A percentile compares a stretch with the other conserved stretches of the same genome.
phyloP scores from a whole-genome alignment of 2,113 vertebrate species.

The Phylloscopus whistleri region DNA sequence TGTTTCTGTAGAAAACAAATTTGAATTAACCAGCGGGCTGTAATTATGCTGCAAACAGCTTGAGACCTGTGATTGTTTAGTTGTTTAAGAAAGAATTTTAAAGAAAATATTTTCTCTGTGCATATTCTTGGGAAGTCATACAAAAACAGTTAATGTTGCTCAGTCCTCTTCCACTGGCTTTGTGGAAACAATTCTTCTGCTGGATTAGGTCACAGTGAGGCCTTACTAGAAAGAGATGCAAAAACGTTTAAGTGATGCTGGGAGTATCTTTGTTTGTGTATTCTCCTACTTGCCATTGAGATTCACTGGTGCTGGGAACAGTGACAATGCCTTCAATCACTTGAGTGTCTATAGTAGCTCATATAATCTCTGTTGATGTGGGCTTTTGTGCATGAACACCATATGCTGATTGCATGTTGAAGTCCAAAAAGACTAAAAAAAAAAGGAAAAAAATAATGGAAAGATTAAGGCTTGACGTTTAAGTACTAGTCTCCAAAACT shows the following conservation, averaged over 20 bases:
- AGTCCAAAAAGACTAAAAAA: not conserved
- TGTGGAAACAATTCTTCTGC: not conserved
- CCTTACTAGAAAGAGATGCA: not conserved
- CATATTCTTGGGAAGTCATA: not conserved
- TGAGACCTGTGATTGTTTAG: constrained; percentile 6
- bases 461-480: not conserved
- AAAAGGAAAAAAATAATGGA: rapidly evolving
- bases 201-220: not conserved
- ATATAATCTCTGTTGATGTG: not conserved
- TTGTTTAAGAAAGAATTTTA: constrained; percentile 3
- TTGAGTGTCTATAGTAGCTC: not conserved
- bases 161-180: not conserved
- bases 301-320: not conserved
- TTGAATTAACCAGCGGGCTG: constrained; percentile 34
- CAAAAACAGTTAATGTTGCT: not conserved
- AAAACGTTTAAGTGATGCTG: not conserved
- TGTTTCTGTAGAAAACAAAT: constrained; percentile 53
- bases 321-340: rapidly evolving
- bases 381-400: not conserved
- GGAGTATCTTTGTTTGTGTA: not conserved
- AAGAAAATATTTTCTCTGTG: not conserved
- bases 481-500: not conserved
- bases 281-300: not conserved
- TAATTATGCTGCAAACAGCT: constrained; percentile 49
- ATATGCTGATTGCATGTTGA: not conserved